Base-by-base conservation (phyloP, 2,113 vertebrate genomes). In the Otolemur garnettii region DNA sequence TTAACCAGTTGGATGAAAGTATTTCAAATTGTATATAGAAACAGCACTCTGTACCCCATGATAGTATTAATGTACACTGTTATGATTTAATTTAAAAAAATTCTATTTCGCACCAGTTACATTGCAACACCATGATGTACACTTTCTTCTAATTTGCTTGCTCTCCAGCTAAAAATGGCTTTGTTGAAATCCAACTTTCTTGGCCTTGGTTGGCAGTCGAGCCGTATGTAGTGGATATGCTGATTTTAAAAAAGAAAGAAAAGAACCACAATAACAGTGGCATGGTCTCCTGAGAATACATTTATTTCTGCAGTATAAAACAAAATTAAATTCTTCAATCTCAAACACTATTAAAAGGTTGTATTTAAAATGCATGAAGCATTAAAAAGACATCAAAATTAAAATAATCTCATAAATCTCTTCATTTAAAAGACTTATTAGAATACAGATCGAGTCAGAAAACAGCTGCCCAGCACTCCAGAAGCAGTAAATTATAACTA, bases 351-450 rank as follows among this genome's bases (percentile, higher is more conserved):
- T 98, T 98, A 99, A 98, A 98, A 98, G 98, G 97, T 99, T 98
- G 98, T 98, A 98, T 98, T 99, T 98, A 99, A 98, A 99, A 99
- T 98, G 98, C 98, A 99, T 98, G 98, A 98, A 98, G 98, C 98
- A 99, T 99, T 98, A 99, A 99, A 99, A 98, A 98, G 98, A 98
- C 99, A 99, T 99, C 98, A 99, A 98, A 98, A 98, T 98, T 99
- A 98, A 98, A 99, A 99, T 98, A 99, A 98, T 99, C 98, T 98
- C 98, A 98, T 99, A 98, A 98, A 99, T 99, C 98, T 98, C 98
- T 98, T 98, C 98, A 98, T 98, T 98, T 98, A 98, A 97, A 98
- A 98, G 98, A 99, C 98, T 98, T 98, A 98, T 99, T 98, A 98
- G 98, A 99, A 99, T 98, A 98, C 98, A 98, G 98, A 99, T 98